Base-by-base conservation (phyloP, 1,140 invertebrate genomes). In the Dysdera silvatica region DNA sequence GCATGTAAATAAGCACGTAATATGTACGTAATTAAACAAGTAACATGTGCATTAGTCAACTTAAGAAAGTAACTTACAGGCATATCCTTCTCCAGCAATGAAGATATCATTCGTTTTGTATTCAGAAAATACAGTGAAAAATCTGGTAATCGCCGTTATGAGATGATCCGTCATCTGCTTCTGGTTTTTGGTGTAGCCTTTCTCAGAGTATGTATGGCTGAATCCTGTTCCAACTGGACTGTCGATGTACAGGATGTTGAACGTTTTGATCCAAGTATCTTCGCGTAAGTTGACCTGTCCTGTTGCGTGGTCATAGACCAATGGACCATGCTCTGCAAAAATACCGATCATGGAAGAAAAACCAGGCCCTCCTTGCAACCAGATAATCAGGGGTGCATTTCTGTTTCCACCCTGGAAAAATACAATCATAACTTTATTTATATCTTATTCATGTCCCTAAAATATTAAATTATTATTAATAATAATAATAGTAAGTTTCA, bases 331-430 rank as follows among this genome's bases (percentile, higher is more conserved):
- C 76, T 92, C 88, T 0, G 81, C 79, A 68, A 93, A 92, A 1
- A 93, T 74, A 0, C 88, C 89, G 71, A 84, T 88, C 26, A 93
- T 73, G 0, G 88, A 89, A 1, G 85, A 82, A 6, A 84, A 82
- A 0, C 90, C 90, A 1, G 90, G 91, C 8, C 87, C 80, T 51
- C 88, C 90, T 78, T 93, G 88, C 1, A 93, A 80, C 90, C 90
- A 94, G 16, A 93, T 73, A 16, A 91, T 76, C 64, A 91, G 81
- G 1, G 89, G 88, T 31, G 73, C 73, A 43, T 69, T 70, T n/a
- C 14, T 18, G 35, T 69, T 41, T 14, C 49, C 12, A 43, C 64
- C 47, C 54, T 58, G 24, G 7, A 49, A 52, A 23, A 54, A 10
- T 59, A 31, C 26, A n/a, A 29, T n/a, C n/a, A n/a, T n/a, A n/a